phyloP scores from a whole-genome alignment of 2,888 invertebrate genomes.

The Protula sp. region DNA sequence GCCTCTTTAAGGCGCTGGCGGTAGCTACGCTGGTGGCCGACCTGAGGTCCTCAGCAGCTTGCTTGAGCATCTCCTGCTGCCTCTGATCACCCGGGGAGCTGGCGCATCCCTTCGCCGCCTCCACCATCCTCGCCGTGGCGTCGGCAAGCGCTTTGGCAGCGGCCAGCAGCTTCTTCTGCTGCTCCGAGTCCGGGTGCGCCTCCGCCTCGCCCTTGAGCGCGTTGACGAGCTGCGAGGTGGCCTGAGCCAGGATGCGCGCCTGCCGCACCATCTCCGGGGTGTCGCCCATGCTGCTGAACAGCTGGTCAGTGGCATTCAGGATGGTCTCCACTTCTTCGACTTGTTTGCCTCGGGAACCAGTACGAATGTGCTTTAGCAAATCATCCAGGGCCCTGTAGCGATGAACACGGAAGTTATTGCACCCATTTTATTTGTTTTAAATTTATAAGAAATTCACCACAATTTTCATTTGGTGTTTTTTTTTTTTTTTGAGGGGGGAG shows the following conservation, averaged over 20 bases:
- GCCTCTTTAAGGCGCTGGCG: slow-evolving; percentile 71
- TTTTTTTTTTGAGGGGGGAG: too few species aligned
- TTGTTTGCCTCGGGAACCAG: slow-evolving; percentile 29
- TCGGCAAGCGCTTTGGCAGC: slow-evolving; percentile 92
- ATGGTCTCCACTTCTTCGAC: slow-evolving; percentile 68
- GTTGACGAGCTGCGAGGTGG: slow-evolving; percentile 87
- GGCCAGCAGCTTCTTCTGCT: slow-evolving; percentile 82
- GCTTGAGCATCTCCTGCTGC: slow-evolving; percentile 76
- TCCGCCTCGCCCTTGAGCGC: slow-evolving; percentile 94
- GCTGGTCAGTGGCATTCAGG: slow-evolving; percentile 78
- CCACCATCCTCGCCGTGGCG: slow-evolving; percentile 94
- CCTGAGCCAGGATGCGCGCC: slow-evolving; percentile 81
- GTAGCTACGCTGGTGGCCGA: slow-evolving; percentile 81
- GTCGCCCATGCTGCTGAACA: slow-evolving; percentile 79
- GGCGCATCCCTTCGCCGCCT: slow-evolving; percentile 90
- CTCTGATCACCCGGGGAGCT: slow-evolving; percentile 74
- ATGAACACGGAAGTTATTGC: too few species aligned
- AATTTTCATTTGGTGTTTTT: too few species aligned
- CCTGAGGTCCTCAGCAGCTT: slow-evolving; percentile 88
- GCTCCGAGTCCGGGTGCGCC: slow-evolving; percentile 75
- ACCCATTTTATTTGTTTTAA: too few species aligned
- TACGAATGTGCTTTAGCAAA: slow-evolving; percentile 82
- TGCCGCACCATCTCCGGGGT: slow-evolving; percentile 91
- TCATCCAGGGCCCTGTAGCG: slow-evolving; percentile 77
- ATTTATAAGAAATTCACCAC: too few species aligned